Evolutionary conservation across 2,888 invertebrate genomes (phyloP).

Genomic region (Oxycera nigricornis): DNA sequence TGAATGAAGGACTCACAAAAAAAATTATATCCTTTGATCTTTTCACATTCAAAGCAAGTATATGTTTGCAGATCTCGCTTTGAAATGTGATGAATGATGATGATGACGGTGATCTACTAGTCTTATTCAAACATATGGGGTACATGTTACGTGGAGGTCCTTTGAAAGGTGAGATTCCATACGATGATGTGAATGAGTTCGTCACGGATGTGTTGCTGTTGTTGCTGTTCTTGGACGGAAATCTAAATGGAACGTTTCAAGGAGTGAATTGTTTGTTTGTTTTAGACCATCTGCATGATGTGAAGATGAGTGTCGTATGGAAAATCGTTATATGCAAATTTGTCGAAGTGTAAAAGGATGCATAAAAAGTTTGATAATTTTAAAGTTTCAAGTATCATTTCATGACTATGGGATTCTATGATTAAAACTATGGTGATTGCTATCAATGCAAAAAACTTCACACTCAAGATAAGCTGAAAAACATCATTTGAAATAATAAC

Average conservation of each 20-base stretch:
- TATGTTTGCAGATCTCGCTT: conserved; percentile 24
- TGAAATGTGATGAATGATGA: conserved; percentile 40
- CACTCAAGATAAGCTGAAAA: too few relatives aligned
- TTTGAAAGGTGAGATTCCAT: conserved; percentile 4
- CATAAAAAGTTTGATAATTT: neutral
- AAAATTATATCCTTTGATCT: neutral
- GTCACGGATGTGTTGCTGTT: neutral
- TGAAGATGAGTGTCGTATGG: neutral
- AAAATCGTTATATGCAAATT: conserved; percentile 48
- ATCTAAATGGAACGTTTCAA: conserved; percentile 3
- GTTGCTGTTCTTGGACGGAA: neutral
- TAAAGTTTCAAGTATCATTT: too few relatives aligned
- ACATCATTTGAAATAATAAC: too few relatives aligned
- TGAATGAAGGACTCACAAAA: neutral
- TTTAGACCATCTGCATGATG: conserved; percentile 48
- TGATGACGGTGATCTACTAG: conserved; percentile 32
- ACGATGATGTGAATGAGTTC: neutral
- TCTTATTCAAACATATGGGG: conserved; percentile 32
- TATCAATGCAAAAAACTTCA: neutral
- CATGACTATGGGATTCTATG: too few relatives aligned
- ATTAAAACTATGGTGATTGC: too few relatives aligned
- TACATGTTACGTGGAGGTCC: neutral
- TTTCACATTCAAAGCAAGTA: neutral
- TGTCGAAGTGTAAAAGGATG: neutral
- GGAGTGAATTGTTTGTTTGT: conserved; percentile 49